Evolutionary conservation across 1,140 invertebrate species (phyloP).

Genomic region (Saccostrea echinata): DNA sequence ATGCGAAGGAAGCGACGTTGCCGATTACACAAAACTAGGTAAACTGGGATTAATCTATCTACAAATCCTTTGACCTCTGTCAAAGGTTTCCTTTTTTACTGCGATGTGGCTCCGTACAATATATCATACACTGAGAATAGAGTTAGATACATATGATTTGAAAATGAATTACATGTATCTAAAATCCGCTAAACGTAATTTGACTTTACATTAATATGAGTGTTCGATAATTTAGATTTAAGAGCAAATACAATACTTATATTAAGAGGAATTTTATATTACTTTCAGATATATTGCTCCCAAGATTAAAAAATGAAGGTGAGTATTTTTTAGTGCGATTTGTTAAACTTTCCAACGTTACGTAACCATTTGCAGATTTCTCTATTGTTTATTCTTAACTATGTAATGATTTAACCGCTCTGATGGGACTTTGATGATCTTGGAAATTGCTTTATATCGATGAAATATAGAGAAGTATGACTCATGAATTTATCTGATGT

Average conservation of each 20-base stretch:
- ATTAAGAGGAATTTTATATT: too few species aligned
- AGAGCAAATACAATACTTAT: too few species aligned
- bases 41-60: background rate
- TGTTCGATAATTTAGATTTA: too few species aligned
- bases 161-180: too few species aligned
- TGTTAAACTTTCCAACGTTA: background rate
- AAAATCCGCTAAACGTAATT: too few species aligned
- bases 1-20: constrained; percentile 41
- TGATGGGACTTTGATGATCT: background rate
- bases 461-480: constrained; percentile 19
- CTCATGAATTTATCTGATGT: constrained; percentile 17
- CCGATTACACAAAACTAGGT: constrained; percentile 44
- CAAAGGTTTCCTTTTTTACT: too few species aligned
- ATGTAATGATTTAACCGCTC: background rate
- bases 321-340: background rate
- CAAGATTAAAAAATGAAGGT: background rate
- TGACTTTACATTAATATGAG: too few species aligned
- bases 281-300: background rate
- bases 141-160: too few species aligned
- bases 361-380: background rate
- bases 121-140: too few species aligned
- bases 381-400: background rate
- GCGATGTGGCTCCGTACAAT: too few species aligned
- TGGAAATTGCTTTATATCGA: background rate
- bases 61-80: too few species aligned